Conservation (phyloP, 2,797 vertebrate species). For the Eleutherodactylus coqui region DNA sequence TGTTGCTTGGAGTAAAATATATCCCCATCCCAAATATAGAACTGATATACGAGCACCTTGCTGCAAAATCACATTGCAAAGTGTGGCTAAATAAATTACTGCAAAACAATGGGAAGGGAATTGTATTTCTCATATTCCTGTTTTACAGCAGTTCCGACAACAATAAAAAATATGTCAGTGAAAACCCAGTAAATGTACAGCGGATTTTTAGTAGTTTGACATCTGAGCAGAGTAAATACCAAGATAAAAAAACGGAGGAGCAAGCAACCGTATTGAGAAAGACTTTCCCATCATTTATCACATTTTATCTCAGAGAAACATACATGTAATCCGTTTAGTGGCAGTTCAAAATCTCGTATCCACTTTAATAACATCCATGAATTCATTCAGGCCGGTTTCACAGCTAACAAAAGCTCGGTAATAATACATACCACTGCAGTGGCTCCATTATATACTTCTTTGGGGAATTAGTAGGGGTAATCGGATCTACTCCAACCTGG, state of each 20-base stretch:
- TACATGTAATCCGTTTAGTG: slow-evolving; percentile 48
- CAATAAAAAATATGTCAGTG: slow-evolving; percentile 36
- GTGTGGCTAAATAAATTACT: slow-evolving; percentile 28
- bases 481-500: slow-evolving; percentile 42
- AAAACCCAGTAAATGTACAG: neutral
- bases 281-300: slow-evolving; percentile 19
- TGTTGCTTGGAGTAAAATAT: neutral
- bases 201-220: neutral
- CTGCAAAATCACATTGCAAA: slow-evolving; percentile 28
- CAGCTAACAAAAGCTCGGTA: slow-evolving; percentile 43
- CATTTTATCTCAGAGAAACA: slow-evolving; percentile 55
- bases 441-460: slow-evolving; percentile 16
- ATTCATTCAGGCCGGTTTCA: slow-evolving; percentile 50
- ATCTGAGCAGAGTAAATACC: slow-evolving; percentile 16
- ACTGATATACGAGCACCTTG: neutral
- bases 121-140: slow-evolving; percentile 10
- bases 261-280: slow-evolving; percentile 29
- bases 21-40: neutral
- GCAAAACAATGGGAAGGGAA: slow-evolving; percentile 29
- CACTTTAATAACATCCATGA: slow-evolving; percentile 50
- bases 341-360: slow-evolving; percentile 19
- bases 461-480: slow-evolving; percentile 43
- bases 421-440: slow-evolving; percentile 38
- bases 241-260: slow-evolving; percentile 19
- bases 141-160: slow-evolving; percentile 13